phyloP scores from a whole-genome alignment of 2,797 vertebrate species.

The Gephyroberyx darwinii region DNA sequence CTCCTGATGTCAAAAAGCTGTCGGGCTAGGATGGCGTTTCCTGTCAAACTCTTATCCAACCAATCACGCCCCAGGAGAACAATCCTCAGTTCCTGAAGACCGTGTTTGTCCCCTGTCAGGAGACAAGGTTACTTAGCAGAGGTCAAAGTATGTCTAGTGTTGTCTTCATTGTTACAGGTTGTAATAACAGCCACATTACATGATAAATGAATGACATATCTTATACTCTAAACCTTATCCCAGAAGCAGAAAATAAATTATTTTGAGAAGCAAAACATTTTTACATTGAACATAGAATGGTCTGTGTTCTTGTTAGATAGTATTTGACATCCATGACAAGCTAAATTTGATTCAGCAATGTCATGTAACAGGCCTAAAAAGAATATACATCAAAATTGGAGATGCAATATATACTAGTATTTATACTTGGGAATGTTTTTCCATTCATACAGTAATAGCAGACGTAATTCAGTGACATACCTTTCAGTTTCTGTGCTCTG shows the following conservation, averaged over 20 bases:
- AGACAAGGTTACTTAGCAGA: slow-evolving; percentile 7
- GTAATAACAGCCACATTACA: neutral
- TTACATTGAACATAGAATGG: neutral
- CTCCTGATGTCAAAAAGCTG: slow-evolving; percentile 60
- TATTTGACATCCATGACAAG: no score
- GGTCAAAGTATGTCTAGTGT: neutral
- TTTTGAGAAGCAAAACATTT: neutral
- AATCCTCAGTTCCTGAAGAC: slow-evolving; percentile 49
- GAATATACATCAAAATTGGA: no score
- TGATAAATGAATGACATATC: no score
- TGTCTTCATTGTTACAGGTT: neutral
- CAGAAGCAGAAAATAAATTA: neutral
- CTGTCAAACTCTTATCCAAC: slow-evolving; percentile 60
- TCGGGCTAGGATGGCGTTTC: slow-evolving; percentile 56
- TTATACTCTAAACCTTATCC: no score
- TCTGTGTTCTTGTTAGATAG: no score
- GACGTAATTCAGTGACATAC: slow-evolving; percentile 16
- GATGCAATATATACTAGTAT: no score
- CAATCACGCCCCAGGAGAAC: slow-evolving; percentile 58
- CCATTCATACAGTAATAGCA: neutral
- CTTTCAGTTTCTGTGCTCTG: slow-evolving; percentile 20
- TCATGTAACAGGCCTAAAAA: no score
- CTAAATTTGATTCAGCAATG: no score
- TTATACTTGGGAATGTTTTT: no score
- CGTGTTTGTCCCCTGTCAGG: slow-evolving; percentile 15